Base-by-base conservation (phyloP, 2,797 vertebrate genomes). In the Acanthiza pusilla region DNA sequence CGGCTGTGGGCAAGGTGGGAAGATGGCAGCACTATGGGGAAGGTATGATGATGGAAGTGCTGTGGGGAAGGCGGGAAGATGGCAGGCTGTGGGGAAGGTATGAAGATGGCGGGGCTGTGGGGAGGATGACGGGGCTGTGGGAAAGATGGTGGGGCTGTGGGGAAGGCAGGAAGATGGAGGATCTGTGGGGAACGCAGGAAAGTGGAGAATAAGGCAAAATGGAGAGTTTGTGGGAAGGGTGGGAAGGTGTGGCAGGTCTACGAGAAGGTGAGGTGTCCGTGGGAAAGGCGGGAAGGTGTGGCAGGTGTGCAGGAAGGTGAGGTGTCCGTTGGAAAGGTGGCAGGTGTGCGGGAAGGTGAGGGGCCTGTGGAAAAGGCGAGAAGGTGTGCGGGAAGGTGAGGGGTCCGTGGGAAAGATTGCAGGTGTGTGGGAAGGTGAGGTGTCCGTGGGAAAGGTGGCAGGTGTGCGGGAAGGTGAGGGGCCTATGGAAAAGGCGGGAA, bases 41-140 rank as follows among this genome's bases (percentile, higher is more conserved):
- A n/a, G 22, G 17, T 3, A 1, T 3, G 26, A 43, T 36, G 4
- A 11, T 8, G 20, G 16, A 3, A 22, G 11, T 10, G 17, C 11
- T 18, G 21, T n/a, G 63, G 30, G 16, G 43, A 43, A 19, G 9
- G 43, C 38, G 12, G 38, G 38, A 38, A 38, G 38, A 38, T 43
- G 43, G 8, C 17, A 19, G 43, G 9, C 18, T 43, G 43, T 43
- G 43, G 43, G 43, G 43, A 43, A 43, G 43, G 53, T 9, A 5
- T 8, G 32, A 13, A 25, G 54, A 6, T 8, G 19, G 11, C 14
- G 9, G 7, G n/a, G 23, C 20, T 34, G 57, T 48, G 21, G 20
- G 38, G 29, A 67, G 42, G 17, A 29, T 8, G 20, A 16, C 3
- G 21, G 15, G 10, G 16, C 11, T 13, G 29, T 32, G 62, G 29